Evolutionary conservation across 2,888 invertebrate genomes (phyloP), one percentile per base, ranked within the genome.

Genomic region (Leucoma salicis): DNA sequence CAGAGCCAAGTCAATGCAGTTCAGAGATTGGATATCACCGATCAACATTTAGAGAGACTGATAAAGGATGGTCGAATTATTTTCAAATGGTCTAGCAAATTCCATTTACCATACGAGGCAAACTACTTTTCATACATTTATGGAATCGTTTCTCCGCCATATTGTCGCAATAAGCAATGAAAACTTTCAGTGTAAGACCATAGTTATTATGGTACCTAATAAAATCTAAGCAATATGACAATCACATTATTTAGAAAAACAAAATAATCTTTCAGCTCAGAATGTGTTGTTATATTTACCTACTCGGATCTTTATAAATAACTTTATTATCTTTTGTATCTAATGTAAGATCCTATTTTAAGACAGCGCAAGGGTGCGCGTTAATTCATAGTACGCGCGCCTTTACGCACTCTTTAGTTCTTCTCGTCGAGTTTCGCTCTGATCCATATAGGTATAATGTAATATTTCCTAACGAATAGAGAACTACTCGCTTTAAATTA

Each of bases 401-500:
- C 72, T 68, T 70, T 77, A 72, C 77, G 75, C 77, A 62, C 61
- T 64, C 66, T 70, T 82, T 82, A 83, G 86, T 84, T 85, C 74
- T 70, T 76, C 64, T 68, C 75, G 74, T 82, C 78, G 76, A 78
- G 80, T 73, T 74, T 63, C 66, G 74, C 52, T 74, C 70, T 72
- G n/a, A n/a, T n/a, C n/a, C n/a, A 14, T 21, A 21, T 12, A 6
- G n/a, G n/a, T n/a, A n/a, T n/a, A n/a, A n/a, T n/a, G n/a, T n/a
- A n/a, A n/a, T n/a, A n/a, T n/a, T n/a, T n/a, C n/a, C n/a, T n/a
- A n/a, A 7, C 18, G 18, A 5, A 5, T 18, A 18, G 18, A 5
- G n/a, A 18, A 5, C 7, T 5, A 18, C 18, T 18, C 7, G 18
- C 18, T 18, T 18, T 18, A 18, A 18, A 18, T 18, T n/a, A 7